Evolutionary conservation across 2,113 vertebrate genomes (phyloP), one percentile per base, ranked within the genome.

Genomic region (Motacilla alba): DNA sequence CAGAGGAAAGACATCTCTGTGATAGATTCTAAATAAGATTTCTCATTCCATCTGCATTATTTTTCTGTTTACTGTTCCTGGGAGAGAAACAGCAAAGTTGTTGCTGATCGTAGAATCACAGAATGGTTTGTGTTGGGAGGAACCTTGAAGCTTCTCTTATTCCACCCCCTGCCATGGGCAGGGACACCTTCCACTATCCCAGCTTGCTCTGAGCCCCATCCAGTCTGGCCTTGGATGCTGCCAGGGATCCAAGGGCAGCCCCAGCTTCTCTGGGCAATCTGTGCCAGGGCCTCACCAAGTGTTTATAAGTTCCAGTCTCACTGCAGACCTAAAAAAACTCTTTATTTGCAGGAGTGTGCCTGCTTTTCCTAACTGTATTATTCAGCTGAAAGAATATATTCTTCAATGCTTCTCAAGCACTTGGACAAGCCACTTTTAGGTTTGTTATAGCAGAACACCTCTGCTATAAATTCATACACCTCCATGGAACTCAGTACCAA

Each of bases 131-230:
- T 8, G 18, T 13, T 66, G 18, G 37, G 4, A 89, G 22, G 8
- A 6, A 44, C 15, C 8, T 46, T 52, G 74, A 59, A 58, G 6
- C 8, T 30, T 11, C 13, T 22, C 19, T 14, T 26, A 14, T 49
- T 49, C 31, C 7, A 43, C 3, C 0, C 8, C 1, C 26, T 35
- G 30, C 55, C 33, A 10, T 9, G 15, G 10, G 10, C 68, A 64
- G 33, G 37, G 39, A 30, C 63, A 63, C 22, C 6, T 70, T 16
- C n/a, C 30, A 58, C n/a, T 13, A 8, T 1, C 20, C 11, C 43
- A 64, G 39, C 1, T 26, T 35, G 6, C 15, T 70, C 62, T 2
- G 5, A 85, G 37, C 4, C 19, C 22, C 13, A 11, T 37, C 68
- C 44, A 43, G 0, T 30, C 37, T 59, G 55, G 49, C 35, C 49